Percentiles rank a stretch among this genome's conserved stretches.
Conservation (phyloP, 2,888 invertebrate species). For the Metacarcinus magister region DNA sequence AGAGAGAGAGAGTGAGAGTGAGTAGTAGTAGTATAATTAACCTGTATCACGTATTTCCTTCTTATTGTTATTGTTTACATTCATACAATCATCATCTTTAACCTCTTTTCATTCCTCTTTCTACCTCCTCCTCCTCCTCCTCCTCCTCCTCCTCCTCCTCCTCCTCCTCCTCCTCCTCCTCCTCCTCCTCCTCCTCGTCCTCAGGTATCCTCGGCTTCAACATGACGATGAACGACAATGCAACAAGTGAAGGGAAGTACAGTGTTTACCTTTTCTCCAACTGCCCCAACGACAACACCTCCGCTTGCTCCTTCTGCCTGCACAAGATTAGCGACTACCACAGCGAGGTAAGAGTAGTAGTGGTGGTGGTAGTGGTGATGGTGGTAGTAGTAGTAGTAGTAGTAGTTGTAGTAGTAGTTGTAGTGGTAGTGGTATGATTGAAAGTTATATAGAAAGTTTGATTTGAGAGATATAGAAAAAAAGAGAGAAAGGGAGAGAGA, state of each 20-base stretch:
- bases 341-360: constrained; percentile 50
- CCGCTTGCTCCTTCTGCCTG: constrained; percentile 76
- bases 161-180: too few species aligned
- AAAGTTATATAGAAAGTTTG: too few species aligned
- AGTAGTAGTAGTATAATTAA: neutral
- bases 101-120: too few species aligned
- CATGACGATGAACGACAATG: constrained; percentile 78
- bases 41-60: neutral
- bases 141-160: neutral
- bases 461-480: neutral
- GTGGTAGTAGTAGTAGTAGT: neutral
- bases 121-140: too few species aligned
- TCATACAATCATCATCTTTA: too few species aligned
- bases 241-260: constrained; percentile 81
- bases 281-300: constrained; percentile 59
- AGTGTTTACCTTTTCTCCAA: constrained; percentile 80
- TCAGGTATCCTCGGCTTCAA: constrained; percentile 80
- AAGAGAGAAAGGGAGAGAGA: neutral
- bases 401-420: neutral
- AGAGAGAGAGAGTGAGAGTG: neutral
- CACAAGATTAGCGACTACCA: constrained; percentile 84
- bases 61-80: too few species aligned
- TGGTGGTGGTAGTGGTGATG: neutral
- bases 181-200: neutral
- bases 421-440: neutral